phyloP scores from a whole-genome alignment of 2,113 vertebrate genomes.

The Toxotes chatareus region DNA sequence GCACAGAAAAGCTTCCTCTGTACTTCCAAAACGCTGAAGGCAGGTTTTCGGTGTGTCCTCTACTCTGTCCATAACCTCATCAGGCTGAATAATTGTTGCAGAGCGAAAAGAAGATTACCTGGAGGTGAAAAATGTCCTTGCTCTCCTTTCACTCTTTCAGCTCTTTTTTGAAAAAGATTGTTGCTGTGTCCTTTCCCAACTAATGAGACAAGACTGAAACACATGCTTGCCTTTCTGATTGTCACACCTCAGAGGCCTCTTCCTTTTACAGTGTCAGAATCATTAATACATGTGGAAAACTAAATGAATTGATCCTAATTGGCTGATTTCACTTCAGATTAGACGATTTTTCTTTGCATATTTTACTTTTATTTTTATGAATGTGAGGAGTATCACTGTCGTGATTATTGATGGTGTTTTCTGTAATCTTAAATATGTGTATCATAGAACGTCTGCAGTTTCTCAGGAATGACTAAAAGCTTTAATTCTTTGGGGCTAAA shows the following conservation, averaged over 20 bases:
- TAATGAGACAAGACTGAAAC: constrained; percentile 50
- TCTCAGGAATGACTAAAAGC: not conserved
- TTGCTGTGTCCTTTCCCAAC: constrained; percentile 31
- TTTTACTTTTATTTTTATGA: constrained; percentile 16
- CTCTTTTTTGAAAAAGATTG: constrained; percentile 23
- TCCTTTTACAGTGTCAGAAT: constrained; percentile 28
- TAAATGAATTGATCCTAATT: constrained; percentile 22
- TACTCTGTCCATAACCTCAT: constrained; percentile 71
- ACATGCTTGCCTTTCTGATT: constrained; percentile 45
- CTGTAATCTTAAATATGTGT: not conserved
- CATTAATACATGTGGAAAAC: constrained; percentile 8
- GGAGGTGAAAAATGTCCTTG: constrained; percentile 65
- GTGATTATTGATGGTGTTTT: not conserved
- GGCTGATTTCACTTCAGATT: constrained; percentile 5
- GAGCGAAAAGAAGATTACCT: constrained; percentile 61
- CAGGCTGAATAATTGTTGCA: constrained; percentile 72
- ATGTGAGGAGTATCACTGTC: not conserved
- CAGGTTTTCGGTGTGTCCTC: constrained; percentile 55
- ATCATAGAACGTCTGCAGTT: not conserved
- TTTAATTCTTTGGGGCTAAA: not conserved
- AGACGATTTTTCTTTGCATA: not conserved
- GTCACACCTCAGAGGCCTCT: constrained; percentile 4
- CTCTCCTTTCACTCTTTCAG: constrained; percentile 23
- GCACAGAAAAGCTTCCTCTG: constrained; percentile 31
- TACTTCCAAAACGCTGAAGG: constrained; percentile 51